A percentile compares a stretch with the other conserved stretches of the same genome.
phyloP scores from a whole-genome alignment of 2,113 vertebrate species.

The Xerus inauris region DNA sequence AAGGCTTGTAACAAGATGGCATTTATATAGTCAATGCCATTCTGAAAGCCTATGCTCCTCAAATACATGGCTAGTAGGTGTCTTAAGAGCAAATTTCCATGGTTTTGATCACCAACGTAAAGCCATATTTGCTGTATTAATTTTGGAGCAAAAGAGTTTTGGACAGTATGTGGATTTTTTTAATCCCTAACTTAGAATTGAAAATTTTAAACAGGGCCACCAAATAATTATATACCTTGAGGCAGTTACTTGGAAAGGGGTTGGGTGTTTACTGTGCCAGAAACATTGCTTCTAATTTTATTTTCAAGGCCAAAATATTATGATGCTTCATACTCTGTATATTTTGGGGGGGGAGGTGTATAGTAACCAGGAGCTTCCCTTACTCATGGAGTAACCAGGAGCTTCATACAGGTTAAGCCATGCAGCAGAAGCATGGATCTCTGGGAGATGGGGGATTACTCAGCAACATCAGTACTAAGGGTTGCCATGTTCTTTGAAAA shows the following conservation, averaged over 20 bases:
- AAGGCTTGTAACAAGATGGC: neutral
- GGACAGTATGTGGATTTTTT: neutral
- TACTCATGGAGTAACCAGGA: neutral
- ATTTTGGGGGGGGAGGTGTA: accelerated
- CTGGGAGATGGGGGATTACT: neutral
- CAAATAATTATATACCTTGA: neutral
- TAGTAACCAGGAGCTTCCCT: neutral
- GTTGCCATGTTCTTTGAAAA: neutral
- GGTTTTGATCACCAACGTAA: constrained; percentile 50
- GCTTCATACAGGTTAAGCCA: neutral
- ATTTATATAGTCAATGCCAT: neutral
- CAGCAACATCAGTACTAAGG: neutral
- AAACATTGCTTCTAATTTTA: neutral
- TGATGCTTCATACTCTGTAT: neutral
- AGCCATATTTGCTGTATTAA: neutral
- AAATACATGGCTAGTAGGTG: neutral
- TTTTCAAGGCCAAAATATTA: neutral
- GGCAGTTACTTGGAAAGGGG: neutral
- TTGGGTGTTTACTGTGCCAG: neutral
- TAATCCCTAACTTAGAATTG: neutral
- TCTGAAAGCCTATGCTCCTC: neutral
- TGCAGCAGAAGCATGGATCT: neutral
- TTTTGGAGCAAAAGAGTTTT: neutral
- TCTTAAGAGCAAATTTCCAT: neutral
- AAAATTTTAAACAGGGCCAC: neutral